Percentiles rank a stretch among this genome's conserved stretches.
Conservation (phyloP, 2,113 vertebrate species). For the Falco punctatus region DNA sequence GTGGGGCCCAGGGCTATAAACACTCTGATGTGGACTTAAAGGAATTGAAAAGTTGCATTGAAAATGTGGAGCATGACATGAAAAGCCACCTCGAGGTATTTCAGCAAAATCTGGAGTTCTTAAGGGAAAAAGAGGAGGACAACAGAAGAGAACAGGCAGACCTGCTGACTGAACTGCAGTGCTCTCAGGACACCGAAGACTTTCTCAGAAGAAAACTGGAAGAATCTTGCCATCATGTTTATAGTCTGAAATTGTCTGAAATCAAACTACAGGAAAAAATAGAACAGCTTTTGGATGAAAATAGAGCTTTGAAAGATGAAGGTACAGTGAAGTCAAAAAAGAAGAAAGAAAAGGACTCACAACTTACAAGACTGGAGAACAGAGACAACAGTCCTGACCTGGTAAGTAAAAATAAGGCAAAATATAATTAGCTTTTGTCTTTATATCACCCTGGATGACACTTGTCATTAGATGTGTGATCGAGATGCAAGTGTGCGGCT, state of each 20-base stretch:
- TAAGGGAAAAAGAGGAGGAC: conserved; percentile 71
- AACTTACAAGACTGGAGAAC: neutral
- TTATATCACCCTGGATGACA: neutral
- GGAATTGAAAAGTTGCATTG: neutral
- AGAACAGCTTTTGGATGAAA: conserved; percentile 76
- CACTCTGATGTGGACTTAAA: neutral
- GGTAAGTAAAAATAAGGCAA: conserved; percentile 51
- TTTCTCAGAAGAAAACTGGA: conserved; percentile 75
- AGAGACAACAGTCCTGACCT: neutral
- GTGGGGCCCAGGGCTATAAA: neutral
- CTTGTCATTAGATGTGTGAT: neutral
- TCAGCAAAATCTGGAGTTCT: conserved; percentile 69
- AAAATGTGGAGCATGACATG: conserved; percentile 37
- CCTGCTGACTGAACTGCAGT: conserved; percentile 68
- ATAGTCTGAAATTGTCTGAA: conserved; percentile 74
- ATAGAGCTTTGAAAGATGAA: conserved; percentile 63
- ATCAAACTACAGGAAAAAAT: conserved; percentile 69
- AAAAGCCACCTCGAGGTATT: conserved; percentile 54
- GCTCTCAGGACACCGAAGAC: conserved; percentile 66
- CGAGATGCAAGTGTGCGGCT: neutral
- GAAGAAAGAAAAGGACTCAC: neutral
- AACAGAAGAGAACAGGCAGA: conserved; percentile 54
- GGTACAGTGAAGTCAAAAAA: neutral
- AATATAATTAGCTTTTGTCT: neutral
- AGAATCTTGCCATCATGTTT: conserved; percentile 68